Base-by-base conservation (phyloP, 2,888 invertebrate genomes). In the Ariolimax columbianus region DNA sequence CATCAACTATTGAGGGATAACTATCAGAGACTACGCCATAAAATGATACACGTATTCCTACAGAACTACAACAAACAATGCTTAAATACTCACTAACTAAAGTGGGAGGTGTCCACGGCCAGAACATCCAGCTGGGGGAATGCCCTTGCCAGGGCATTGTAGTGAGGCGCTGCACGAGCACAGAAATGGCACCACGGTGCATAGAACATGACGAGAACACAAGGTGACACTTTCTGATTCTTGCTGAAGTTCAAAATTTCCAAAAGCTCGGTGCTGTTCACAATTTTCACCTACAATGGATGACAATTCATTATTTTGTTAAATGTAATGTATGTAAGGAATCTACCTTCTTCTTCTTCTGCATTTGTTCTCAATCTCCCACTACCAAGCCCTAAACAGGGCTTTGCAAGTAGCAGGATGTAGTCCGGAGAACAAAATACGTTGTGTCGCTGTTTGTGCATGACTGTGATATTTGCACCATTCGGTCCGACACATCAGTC, bases 181-280 rank as follows among this genome's bases (percentile, higher is more conserved):
- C 98, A 98, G 91, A 98, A 98, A 1, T 97, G 96, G 92, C 99
- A 99, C 92, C 97, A 97, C 88, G 96, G 96, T 0, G 98, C 97
- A 94, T 97, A 98, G 94, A 99, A 98, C 90, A 98, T 95, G 4
- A 98, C 96, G 36, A 97, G 94, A 0, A 97, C 95, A 88, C 95
- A 95, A 82, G 93, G 91, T 33, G 93, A 91, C 36, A 88, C 88
- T 9, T 96, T 96, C n/a, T 96, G 95, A 86, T 96, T 96, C 77
- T 91, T 91, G 80, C 92, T 91, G 86, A 91, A 90, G 80, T 89
- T 95, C 47, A 97, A 93, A 33, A 96, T 92, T 92, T 96, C 96
- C 38, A 96, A 95, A n/a, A 97, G 94, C 86, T 95, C 95, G 17
- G 96, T 96, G 80, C 96, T 96, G 93, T 97, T 97, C 0, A 97